phyloP scores from a whole-genome alignment of 1,140 invertebrate genomes.

The Caenorhabditis remanei region DNA sequence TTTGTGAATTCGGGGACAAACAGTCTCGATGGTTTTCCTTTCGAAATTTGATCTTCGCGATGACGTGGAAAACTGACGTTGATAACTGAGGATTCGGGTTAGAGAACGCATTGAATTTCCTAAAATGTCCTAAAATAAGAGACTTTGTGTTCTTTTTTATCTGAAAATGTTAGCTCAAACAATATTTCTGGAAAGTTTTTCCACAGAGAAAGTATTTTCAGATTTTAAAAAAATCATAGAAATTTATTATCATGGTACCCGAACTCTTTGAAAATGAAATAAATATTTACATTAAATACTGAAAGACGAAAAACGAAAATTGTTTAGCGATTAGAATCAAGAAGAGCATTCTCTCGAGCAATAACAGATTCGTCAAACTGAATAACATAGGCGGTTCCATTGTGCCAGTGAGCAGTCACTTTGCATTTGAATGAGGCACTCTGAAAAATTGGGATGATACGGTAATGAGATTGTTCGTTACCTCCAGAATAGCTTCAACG shows the following conservation, averaged over 20 bases:
- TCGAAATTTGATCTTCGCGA: constrained; percentile 35
- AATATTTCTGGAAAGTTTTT: constrained; percentile 4
- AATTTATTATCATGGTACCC: neutral
- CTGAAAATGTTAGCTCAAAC: neutral
- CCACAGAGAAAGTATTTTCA: neutral
- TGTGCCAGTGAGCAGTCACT: constrained; percentile 90
- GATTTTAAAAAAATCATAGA: neutral
- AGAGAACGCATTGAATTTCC: too few species aligned
- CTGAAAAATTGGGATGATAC: constrained; percentile 64
- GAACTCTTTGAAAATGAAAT: too few species aligned
- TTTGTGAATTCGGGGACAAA: constrained; percentile 47
- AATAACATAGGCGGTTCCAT: constrained; percentile 98
- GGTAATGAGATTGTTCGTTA: constrained; percentile 79
- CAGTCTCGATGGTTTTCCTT: constrained; percentile 58
- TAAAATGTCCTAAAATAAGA: too few species aligned
- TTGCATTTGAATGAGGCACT: constrained; percentile 77
- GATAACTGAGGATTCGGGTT: too few species aligned
- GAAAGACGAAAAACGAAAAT: too few species aligned
- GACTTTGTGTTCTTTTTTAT: too few species aligned
- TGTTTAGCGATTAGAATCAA: constrained; percentile 81
- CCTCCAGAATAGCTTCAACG: constrained; percentile 93
- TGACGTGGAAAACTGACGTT: neutral
- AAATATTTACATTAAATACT: too few species aligned
- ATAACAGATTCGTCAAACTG: constrained; percentile 97
- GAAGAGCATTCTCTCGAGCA: constrained; percentile 89